Evolutionary conservation across 1,140 invertebrate species (phyloP).

Genomic region (Lethocerus indicus): DNA sequence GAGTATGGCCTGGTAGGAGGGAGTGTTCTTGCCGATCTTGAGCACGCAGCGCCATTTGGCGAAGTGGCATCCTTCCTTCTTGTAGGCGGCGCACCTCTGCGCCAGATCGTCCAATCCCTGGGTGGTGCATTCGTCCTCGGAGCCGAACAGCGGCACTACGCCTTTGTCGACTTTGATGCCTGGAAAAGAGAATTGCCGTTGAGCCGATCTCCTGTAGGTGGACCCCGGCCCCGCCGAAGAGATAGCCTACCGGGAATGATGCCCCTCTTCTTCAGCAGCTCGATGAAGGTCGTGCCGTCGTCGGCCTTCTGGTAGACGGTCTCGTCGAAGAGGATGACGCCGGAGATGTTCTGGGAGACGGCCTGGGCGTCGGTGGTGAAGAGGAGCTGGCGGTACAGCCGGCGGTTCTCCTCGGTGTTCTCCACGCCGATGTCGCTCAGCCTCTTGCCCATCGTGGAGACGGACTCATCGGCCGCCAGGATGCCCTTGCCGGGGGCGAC

Average conservation of each 20-base stretch:
- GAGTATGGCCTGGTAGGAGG: constrained; percentile 41
- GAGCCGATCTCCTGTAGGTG: not conserved
- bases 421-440: constrained; percentile 60
- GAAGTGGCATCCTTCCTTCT: constrained; percentile 50
- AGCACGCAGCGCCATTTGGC: constrained; percentile 58
- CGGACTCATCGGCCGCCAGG: constrained; percentile 76
- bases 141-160: constrained; percentile 29
- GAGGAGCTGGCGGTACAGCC: constrained; percentile 54
- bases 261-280: constrained; percentile 23
- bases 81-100: constrained; percentile 47
- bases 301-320: constrained; percentile 45
- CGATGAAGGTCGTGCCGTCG: constrained; percentile 29
- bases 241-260: constrained; percentile 18
- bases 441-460: constrained; percentile 76
- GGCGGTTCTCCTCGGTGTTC: constrained; percentile 77
- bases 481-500: constrained; percentile 84
- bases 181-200: not conserved
- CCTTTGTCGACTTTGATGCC: constrained; percentile 34
- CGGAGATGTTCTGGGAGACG: constrained; percentile 27
- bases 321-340: constrained; percentile 46
- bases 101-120: constrained; percentile 48
- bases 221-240: not conserved
- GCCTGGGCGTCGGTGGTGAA: constrained; percentile 61
- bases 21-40: constrained; percentile 41
- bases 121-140: constrained; percentile 45